phyloP scores from a whole-genome alignment of 2,888 invertebrate genomes.

The Orgyia antiqua region DNA sequence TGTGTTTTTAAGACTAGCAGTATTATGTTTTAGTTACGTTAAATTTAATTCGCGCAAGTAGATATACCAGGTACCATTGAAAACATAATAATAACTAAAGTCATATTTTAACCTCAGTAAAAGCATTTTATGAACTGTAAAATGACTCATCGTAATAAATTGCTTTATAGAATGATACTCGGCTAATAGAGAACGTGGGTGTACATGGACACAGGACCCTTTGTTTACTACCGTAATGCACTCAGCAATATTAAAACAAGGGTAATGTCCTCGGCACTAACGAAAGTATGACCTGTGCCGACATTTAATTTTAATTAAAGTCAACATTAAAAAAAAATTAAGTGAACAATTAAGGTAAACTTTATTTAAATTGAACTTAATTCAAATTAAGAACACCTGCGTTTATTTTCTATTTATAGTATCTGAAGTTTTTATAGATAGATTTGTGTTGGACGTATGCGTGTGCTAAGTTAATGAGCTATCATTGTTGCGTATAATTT shows the following conservation, averaged over 20 bases:
- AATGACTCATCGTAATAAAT: slow-evolving; percentile 67
- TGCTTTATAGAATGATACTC: slow-evolving; percentile 45
- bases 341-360: no score
- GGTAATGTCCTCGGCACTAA: slow-evolving; percentile 44
- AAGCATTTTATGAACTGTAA: slow-evolving; percentile 45
- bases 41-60: no score
- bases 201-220: slow-evolving; percentile 64
- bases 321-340: no score
- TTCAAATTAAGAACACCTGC: no score
- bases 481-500: slow-evolving; percentile 19
- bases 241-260: slow-evolving; percentile 69
- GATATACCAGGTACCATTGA: no score
- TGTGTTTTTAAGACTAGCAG: no score
- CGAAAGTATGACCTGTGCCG: slow-evolving; percentile 29
- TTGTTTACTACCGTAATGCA: slow-evolving; percentile 69
- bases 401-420: slow-evolving; percentile 51
- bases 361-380: no score
- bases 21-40: no score
- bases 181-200: slow-evolving; percentile 55
- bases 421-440: slow-evolving; percentile 47
- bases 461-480: slow-evolving; percentile 39
- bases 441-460: slow-evolving; percentile 41
- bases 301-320: no score
- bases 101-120: no score
- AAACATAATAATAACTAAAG: no score